A percentile compares a stretch with the other conserved stretches of the same genome.
Evolutionary conservation across 2,797 vertebrate species (phyloP).

Genomic region (Nyctibius grandis): DNA sequence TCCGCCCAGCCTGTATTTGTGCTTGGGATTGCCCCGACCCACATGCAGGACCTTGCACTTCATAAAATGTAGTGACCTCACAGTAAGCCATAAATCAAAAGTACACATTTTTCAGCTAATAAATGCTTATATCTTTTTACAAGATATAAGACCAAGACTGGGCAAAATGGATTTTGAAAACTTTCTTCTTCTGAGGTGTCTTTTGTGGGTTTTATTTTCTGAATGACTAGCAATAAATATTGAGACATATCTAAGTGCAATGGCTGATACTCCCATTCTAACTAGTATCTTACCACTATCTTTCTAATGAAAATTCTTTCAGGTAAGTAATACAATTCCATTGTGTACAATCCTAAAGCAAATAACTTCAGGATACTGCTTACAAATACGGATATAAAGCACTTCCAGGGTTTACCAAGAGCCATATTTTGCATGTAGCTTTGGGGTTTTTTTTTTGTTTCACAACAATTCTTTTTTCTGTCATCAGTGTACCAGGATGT

Average conservation of each 20-base stretch:
- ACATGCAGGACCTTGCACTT: no score
- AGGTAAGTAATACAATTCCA: not conserved
- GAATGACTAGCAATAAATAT: not conserved
- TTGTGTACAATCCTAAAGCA: not conserved
- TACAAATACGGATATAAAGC: not conserved
- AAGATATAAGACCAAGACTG: not conserved
- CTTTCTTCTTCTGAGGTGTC: not conserved
- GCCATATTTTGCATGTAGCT: rapidly evolving
- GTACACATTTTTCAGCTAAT: not conserved
- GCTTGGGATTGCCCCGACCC: no score
- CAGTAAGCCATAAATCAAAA: not conserved
- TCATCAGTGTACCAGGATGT: not conserved
- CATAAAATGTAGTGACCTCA: not conserved
- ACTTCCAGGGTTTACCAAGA: not conserved
- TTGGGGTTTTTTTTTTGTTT: not conserved
- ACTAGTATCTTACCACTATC: not conserved
- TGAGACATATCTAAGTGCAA: not conserved
- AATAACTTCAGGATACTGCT: not conserved
- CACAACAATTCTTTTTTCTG: not conserved
- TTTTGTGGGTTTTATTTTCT: not conserved
- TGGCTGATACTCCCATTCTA: not conserved
- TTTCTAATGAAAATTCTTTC: not conserved
- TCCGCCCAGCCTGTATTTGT: no score
- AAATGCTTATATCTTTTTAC: not conserved
- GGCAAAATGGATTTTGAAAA: not conserved